Evolutionary conservation across 64 coral and sea anemone species (phyloP).

Genomic region (Stichodactyla helianthus): DNA sequence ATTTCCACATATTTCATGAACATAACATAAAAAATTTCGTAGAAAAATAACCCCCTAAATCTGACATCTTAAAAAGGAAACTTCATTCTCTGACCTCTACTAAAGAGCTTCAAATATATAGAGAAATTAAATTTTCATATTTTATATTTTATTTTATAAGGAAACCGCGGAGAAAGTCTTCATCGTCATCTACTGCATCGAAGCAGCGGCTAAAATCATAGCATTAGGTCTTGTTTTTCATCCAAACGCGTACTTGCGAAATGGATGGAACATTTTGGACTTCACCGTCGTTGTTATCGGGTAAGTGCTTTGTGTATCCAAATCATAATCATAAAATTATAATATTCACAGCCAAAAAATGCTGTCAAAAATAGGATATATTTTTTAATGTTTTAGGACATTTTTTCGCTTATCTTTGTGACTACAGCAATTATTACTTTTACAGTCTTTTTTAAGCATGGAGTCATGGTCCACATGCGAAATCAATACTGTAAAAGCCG

Average conservation of each 20-base stretch:
- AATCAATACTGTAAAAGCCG: neutral
- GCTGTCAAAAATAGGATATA: neutral
- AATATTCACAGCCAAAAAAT: constrained; percentile 6
- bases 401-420: neutral
- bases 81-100: neutral
- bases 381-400: neutral
- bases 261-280: constrained; percentile 99
- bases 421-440: neutral
- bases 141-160: constrained; percentile 47
- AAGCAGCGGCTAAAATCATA: constrained; percentile 88
- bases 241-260: constrained; percentile 84
- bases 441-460: neutral
- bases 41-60: too few relatives aligned
- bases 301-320: constrained; percentile 54
- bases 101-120: neutral
- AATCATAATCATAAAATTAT: constrained; percentile 1
- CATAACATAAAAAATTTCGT: too few relatives aligned
- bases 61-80: too few relatives aligned
- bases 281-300: constrained; percentile 93
- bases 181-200: constrained; percentile 87
- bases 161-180: constrained; percentile 83
- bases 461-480: neutral
- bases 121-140: neutral
- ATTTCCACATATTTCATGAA: too few relatives aligned
- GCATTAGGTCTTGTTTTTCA: constrained; percentile 86